phyloP scores from a whole-genome alignment of 2,797 vertebrate genomes.

The Hoplostethus atlanticus region DNA sequence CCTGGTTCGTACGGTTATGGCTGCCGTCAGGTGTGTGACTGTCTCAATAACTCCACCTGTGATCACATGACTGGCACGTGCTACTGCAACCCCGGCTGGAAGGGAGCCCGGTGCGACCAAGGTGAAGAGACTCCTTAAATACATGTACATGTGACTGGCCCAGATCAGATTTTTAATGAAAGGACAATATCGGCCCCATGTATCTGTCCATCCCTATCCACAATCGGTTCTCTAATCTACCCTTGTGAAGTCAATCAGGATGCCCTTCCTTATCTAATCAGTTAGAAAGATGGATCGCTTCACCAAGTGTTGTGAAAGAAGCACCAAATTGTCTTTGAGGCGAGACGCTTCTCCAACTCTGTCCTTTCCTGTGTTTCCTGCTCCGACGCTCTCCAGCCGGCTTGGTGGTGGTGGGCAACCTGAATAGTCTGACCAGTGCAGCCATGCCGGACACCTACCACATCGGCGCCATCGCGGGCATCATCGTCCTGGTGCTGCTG shows the following conservation, averaged over 20 bases:
- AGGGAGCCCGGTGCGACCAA: conserved; percentile 95
- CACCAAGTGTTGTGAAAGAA: too few species aligned
- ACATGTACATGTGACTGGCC: too few species aligned
- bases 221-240: too few species aligned
- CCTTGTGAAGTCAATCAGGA: too few species aligned
- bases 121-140: conserved; percentile 75
- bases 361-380: background rate
- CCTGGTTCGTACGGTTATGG: conserved; percentile 93
- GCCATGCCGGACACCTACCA: conserved; percentile 94
- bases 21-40: conserved; percentile 96
- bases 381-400: conserved; percentile 81
- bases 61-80: conserved; percentile 97
- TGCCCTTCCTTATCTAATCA: too few species aligned
- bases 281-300: too few species aligned
- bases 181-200: too few species aligned
- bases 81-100: conserved; percentile 97
- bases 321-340: too few species aligned
- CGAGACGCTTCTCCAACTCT: too few species aligned
- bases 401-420: conserved; percentile 90
- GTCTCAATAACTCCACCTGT: conserved; percentile 96
- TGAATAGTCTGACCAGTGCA: conserved; percentile 93
- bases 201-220: too few species aligned
- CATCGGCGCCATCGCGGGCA: conserved; percentile 93
- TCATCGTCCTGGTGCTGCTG: conserved; percentile 92
- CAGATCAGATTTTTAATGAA: too few species aligned